A percentile compares a stretch with the other conserved stretches of the same genome.
These are phyloP conservation scores for Helleia helle DNA, from an alignment of 2,888 invertebrate species.

Conservation along the genomic window DNA sequence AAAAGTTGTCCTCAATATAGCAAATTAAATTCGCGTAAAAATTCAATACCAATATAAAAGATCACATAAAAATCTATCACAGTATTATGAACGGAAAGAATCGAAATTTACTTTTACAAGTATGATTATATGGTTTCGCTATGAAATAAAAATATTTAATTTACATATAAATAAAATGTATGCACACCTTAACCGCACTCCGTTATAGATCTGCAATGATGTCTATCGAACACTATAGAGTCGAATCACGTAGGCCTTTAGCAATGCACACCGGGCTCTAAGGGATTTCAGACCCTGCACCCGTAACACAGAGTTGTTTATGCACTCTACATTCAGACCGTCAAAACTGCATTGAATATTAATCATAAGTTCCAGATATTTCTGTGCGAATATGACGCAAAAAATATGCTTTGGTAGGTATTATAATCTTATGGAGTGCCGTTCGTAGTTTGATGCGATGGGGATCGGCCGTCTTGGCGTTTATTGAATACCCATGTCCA, in stretches of 20 bases:
- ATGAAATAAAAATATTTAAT: no score
- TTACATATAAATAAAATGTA: no score
- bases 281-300: not conserved
- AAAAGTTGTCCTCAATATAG: no score
- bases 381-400: conserved; percentile 4
- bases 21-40: no score
- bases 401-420: not conserved
- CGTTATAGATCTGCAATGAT: conserved; percentile 47
- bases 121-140: not conserved
- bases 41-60: no score
- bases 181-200: conserved; percentile 22
- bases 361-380: conserved; percentile 1
- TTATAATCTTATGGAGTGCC: no score
- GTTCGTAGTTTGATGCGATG: no score
- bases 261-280: conserved; percentile 21
- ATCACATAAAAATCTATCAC: no score
- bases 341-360: conserved; percentile 9
- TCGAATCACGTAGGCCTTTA: conserved; percentile 46
- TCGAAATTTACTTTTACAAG: no score
- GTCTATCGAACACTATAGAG: conserved; percentile 38
- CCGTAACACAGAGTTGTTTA: not conserved
- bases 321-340: not conserved
- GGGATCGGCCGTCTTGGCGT: no score
- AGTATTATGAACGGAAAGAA: no score
- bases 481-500: no score